Conservation (phyloP, 2,888 invertebrate species). For the Keiferia lycopersicella region DNA sequence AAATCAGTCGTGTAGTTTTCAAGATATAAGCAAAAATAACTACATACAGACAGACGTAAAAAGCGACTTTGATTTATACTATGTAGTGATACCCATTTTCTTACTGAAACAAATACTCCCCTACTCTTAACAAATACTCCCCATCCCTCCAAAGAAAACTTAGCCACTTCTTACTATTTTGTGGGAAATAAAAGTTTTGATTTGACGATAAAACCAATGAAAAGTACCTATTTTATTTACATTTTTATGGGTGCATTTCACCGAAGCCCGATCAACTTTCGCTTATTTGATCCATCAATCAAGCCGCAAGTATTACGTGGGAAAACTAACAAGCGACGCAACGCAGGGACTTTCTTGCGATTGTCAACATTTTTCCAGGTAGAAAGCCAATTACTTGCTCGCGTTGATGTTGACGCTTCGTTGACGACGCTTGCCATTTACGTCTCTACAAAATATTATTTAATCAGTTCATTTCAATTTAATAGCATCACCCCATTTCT, state of each 20-base stretch:
- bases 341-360: slow-evolving; percentile 53
- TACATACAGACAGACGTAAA: too few relatives aligned
- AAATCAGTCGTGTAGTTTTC: too few relatives aligned
- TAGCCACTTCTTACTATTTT: too few relatives aligned
- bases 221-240: neutral
- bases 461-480: neutral
- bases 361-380: slow-evolving; percentile 56
- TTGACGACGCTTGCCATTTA: slow-evolving; percentile 16
- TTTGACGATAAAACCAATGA: too few relatives aligned
- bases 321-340: slow-evolving; percentile 39
- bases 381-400: slow-evolving; percentile 61
- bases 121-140: too few relatives aligned
- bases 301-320: slow-evolving; percentile 31
- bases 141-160: too few relatives aligned
- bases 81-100: too few relatives aligned
- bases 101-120: too few relatives aligned
- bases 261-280: slow-evolving; percentile 16
- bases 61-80: too few relatives aligned
- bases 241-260: slow-evolving; percentile 6
- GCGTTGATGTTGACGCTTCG: slow-evolving; percentile 17
- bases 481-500: too few relatives aligned
- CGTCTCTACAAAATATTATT: neutral
- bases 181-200: too few relatives aligned
- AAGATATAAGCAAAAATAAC: too few relatives aligned
- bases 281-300: slow-evolving; percentile 18